These are phyloP conservation scores for Macrobrachium rosenbergii DNA, from an alignment of 1,140 invertebrate genomes.

Conservation along the genomic window DNA sequence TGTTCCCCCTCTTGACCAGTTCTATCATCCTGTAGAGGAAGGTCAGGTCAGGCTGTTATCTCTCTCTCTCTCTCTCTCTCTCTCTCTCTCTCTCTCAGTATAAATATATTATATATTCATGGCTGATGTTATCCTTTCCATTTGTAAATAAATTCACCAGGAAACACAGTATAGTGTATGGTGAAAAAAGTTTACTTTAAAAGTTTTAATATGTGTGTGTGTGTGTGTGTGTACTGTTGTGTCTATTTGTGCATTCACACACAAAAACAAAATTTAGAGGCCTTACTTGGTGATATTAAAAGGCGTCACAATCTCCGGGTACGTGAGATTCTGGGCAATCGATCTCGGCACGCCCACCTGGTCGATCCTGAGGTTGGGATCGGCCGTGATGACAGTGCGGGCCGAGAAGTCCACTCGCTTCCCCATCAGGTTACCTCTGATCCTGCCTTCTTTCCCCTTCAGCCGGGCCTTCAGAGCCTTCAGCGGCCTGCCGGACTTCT, in stretches of 20 bases:
- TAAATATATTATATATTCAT: too few species aligned
- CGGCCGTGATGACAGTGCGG: constrained; percentile 98
- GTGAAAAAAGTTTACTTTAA: too few species aligned
- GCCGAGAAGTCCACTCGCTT: constrained; percentile 99
- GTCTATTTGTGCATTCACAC: neutral
- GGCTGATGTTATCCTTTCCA: too few species aligned
- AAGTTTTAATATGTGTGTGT: too few species aligned
- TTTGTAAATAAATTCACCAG: too few species aligned
- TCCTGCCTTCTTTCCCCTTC: constrained; percentile 95
- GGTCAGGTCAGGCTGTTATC: neutral
- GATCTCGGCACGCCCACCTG: constrained; percentile 98
- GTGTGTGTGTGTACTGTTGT: too few species aligned
- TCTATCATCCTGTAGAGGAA: constrained; percentile 82
- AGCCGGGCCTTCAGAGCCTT: constrained; percentile 92
- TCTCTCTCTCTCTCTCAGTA: too few species aligned
- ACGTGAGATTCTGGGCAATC: constrained; percentile 99
- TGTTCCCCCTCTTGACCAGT: constrained; percentile 94
- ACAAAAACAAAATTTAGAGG: constrained; percentile 67
- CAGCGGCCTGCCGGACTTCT: constrained; percentile 98
- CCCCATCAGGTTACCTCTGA: constrained; percentile 99
- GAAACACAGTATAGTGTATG: too few species aligned
- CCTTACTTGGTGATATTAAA: constrained; percentile 93
- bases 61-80: too few species aligned
- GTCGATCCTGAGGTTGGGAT: constrained; percentile 98
- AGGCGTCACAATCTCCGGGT: constrained; percentile 99